Conservation (phyloP, 2,797 vertebrate species). For the Salarias fasciatus region DNA sequence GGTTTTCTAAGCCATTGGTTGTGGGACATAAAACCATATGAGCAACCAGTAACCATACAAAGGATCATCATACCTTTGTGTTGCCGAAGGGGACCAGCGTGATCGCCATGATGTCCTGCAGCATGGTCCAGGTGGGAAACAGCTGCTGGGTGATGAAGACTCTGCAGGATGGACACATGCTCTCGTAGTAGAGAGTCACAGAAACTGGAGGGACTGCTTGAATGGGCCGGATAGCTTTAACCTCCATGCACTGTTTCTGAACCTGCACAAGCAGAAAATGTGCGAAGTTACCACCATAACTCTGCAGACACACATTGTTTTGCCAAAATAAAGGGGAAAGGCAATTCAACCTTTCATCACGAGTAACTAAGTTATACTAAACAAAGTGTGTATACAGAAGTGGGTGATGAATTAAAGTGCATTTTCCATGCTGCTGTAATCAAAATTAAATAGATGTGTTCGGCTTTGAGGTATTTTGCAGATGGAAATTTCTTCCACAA, state of each 20-base stretch:
- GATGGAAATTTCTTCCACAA: too few relatives aligned
- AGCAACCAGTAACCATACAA: background rate
- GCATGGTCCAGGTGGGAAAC: slow-evolving; percentile 89
- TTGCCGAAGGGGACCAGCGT: slow-evolving; percentile 92
- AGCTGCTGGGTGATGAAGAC: slow-evolving; percentile 82
- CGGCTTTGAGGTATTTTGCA: too few relatives aligned
- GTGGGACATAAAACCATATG: too few relatives aligned
- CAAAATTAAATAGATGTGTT: too few relatives aligned
- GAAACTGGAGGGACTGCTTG: slow-evolving; percentile 68
- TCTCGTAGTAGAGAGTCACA: slow-evolving; percentile 89
- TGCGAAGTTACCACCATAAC: background rate
- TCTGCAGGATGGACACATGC: slow-evolving; percentile 86
- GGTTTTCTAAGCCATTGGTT: too few relatives aligned
- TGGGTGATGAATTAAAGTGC: too few relatives aligned
- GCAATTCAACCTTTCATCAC: too few relatives aligned
- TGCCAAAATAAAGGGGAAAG: too few relatives aligned
- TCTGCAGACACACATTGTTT: background rate
- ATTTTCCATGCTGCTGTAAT: too few relatives aligned
- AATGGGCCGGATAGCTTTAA: slow-evolving; percentile 39
- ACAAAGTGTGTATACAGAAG: too few relatives aligned
- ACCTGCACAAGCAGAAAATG: slow-evolving; percentile 64
- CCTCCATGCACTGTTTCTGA: slow-evolving; percentile 82
- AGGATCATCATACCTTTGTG: slow-evolving; percentile 65
- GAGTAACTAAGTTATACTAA: too few relatives aligned
- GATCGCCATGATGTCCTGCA: slow-evolving; percentile 83